These are phyloP conservation scores for Emys orbicularis DNA, from an alignment of 2,797 vertebrate genomes.

Conservation along the genomic window DNA sequence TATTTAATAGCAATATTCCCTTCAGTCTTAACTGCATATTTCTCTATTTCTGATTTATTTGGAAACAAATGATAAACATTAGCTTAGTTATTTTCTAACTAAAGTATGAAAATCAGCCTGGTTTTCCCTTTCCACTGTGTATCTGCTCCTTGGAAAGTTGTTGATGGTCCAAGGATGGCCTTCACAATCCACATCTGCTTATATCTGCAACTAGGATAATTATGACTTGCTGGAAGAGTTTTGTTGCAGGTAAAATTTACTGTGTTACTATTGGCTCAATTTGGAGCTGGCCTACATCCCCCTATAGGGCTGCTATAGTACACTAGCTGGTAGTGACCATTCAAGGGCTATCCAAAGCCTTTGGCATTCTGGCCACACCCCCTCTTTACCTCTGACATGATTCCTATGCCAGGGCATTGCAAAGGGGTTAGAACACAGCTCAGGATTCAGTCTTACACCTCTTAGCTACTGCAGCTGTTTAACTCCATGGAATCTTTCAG, in stretches of 20 bases:
- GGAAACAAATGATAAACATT: background rate
- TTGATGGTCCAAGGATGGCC: background rate
- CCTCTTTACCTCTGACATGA: accelerated
- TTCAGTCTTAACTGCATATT: background rate
- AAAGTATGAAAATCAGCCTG: background rate
- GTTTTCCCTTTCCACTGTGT: background rate
- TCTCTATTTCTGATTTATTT: background rate
- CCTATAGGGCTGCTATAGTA: accelerated
- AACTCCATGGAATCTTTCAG: background rate
- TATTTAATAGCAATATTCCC: background rate
- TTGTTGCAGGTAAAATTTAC: background rate
- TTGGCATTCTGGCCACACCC: too few species aligned
- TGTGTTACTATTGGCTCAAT: background rate
- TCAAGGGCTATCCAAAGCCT: background rate
- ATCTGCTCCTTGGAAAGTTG: background rate
- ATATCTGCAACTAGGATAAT: background rate
- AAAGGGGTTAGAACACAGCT: background rate
- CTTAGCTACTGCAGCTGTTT: background rate
- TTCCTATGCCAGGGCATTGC: background rate
- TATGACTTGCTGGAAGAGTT: background rate
- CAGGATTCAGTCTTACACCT: background rate
- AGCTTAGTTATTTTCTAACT: background rate
- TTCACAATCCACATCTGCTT: background rate
- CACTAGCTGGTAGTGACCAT: background rate
- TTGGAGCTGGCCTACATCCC: background rate